phyloP scores from a whole-genome alignment of 1,140 invertebrate species.

The Propsilocerus akamusi region DNA sequence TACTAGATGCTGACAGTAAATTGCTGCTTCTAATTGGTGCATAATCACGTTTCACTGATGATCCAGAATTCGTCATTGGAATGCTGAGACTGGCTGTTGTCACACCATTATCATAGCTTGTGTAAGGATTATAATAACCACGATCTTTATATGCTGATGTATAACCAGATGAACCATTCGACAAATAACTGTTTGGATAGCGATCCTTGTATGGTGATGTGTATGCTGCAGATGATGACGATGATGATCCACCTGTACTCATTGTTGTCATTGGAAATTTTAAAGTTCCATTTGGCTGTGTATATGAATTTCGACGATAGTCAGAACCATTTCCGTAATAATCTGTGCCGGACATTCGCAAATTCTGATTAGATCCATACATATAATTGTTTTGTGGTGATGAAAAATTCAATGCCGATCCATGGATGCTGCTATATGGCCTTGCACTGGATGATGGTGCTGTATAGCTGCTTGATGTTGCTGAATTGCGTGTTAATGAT shows the following conservation, averaged over 20 bases:
- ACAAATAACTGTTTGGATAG: constrained; percentile 11
- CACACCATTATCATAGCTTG: constrained; percentile 23
- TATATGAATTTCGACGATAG: background rate
- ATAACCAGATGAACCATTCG: constrained; percentile 10
- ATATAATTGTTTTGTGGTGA: background rate
- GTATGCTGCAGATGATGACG: constrained; percentile 11
- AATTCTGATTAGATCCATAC: background rate
- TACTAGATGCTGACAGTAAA: constrained; percentile 3
- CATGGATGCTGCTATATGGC: background rate
- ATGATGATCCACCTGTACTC: constrained; percentile 8
- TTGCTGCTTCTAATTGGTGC: constrained; percentile 6
- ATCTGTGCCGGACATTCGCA: background rate
- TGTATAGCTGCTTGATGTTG: background rate
- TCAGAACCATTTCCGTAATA: background rate
- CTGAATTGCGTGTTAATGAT: constrained; percentile 7
- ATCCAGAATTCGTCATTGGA: too few species aligned
- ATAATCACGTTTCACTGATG: constrained; percentile 6
- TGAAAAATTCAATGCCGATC: background rate
- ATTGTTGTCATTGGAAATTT: background rate
- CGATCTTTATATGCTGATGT: constrained; percentile 11
- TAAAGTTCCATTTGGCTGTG: background rate
- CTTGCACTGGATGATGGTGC: background rate
- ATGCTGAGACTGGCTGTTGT: constrained; percentile 22
- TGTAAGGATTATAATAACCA: constrained; percentile 20
- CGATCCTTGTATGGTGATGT: constrained; percentile 10